phyloP scores from a whole-genome alignment of 2,113 vertebrate genomes.

The Brachionichthys hirsutus region DNA sequence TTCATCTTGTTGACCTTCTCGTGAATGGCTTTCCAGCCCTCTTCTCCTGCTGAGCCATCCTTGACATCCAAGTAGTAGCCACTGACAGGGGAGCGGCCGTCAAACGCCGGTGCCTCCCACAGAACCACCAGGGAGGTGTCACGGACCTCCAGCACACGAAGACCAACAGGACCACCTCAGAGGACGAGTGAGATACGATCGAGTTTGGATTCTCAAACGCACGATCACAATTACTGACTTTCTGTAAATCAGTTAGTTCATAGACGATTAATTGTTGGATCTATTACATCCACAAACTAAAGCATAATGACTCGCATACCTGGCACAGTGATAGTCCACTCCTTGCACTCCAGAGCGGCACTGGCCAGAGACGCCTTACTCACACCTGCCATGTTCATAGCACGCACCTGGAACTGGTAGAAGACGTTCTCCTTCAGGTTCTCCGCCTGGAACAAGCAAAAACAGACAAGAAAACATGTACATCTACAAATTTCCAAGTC shows the following conservation, averaged over 20 bases:
- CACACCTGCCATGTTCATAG: conserved; percentile 90
- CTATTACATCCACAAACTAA: background rate
- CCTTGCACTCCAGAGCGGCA: conserved; percentile 87
- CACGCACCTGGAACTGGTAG: conserved; percentile 95
- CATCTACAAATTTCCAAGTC: too few species aligned
- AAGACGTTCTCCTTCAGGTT: conserved; percentile 91
- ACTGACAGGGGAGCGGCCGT: conserved; percentile 84
- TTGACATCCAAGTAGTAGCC: conserved; percentile 94
- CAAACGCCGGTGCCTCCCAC: conserved; percentile 87
- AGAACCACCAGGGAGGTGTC: conserved; percentile 88
- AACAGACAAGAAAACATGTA: background rate
- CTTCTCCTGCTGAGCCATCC: conserved; percentile 78
- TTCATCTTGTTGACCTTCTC: conserved; percentile 80
- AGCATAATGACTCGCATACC: conserved; percentile 71
- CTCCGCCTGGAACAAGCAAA: conserved; percentile 79
- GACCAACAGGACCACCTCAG: conserved; percentile 85
- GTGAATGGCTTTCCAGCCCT: conserved; percentile 86
- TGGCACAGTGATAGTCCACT: conserved; percentile 96
- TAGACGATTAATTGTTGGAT: too few species aligned
- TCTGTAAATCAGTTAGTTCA: too few species aligned
- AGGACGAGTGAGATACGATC: background rate
- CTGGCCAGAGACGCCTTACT: conserved; percentile 81
- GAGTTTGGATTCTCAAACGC: background rate
- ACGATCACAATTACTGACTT: background rate
- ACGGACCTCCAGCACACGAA: conserved; percentile 86